phyloP scores from a whole-genome alignment of 2,888 invertebrate genomes.

The Pogonocherus hispidulus region DNA sequence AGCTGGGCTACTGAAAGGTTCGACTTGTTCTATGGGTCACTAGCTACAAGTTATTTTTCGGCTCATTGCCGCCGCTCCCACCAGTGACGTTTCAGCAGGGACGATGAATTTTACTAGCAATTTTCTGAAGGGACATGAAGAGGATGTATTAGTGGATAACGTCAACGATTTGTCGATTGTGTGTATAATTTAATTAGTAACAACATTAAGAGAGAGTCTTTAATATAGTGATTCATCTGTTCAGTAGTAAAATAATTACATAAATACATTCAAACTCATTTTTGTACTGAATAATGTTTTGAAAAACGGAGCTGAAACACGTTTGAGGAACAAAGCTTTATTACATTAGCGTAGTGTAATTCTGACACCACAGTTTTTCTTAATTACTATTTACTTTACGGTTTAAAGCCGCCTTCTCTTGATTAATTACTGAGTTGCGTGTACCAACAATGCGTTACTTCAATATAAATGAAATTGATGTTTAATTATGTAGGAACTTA shows the following conservation, averaged over 20 bases:
- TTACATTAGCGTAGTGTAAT: neutral
- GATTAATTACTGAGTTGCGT: conserved; percentile 15
- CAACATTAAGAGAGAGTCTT: too few relatives aligned
- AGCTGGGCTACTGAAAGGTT: conserved; percentile 49
- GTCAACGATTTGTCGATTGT: too few relatives aligned
- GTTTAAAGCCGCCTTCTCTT: neutral
- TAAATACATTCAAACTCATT: too few relatives aligned
- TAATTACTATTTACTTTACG: neutral
- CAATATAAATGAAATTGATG: conserved; percentile 4
- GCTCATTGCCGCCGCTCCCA: conserved; percentile 46
- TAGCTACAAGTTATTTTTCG: conserved; percentile 56
- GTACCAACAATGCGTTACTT: conserved; percentile 1
- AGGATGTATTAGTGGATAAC: neutral
- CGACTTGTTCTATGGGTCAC: conserved; percentile 52
- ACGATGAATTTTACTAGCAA: neutral
- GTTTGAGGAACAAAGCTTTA: neutral
- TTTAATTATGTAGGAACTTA: neutral
- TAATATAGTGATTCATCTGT: too few relatives aligned
- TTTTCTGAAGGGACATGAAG: neutral
- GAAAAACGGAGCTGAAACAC: too few relatives aligned
- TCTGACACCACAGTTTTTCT: neutral
- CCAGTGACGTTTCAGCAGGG: conserved; percentile 12
- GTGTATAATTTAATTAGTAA: too few relatives aligned
- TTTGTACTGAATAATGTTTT: too few relatives aligned
- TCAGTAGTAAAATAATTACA: too few relatives aligned